phyloP scores from a whole-genome alignment of 2,113 vertebrate species.

The Heloderma charlesbogerti region DNA sequence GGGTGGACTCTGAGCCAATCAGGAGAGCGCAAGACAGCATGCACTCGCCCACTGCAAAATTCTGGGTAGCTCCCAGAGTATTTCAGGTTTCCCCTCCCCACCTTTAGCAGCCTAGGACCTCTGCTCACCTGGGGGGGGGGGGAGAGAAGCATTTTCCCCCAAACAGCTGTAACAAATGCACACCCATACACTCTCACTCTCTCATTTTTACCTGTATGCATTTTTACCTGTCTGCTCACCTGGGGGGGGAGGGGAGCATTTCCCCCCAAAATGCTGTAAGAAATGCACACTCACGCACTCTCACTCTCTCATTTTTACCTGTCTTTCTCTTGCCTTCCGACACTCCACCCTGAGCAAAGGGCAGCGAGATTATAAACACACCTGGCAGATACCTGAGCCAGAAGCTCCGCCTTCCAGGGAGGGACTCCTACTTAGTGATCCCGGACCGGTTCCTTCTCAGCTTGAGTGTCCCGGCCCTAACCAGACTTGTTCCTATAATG shows the following conservation, averaged over 20 bases:
- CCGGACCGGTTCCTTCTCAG: not conserved
- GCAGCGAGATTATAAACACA: not conserved
- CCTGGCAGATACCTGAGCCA: conserved; percentile 10
- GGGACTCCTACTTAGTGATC: not conserved
- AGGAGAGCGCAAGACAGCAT: not conserved
- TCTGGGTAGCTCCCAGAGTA: not conserved
- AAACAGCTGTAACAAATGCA: not conserved
- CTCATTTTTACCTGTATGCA: not conserved
- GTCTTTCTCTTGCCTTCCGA: not conserved
- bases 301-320: not conserved
- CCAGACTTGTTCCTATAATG: not conserved
- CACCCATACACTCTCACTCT: not conserved
- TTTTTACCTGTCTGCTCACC: not conserved
- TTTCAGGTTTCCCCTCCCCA: no score
- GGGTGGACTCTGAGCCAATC: no score
- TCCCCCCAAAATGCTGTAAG: not conserved
- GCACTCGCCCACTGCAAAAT: not conserved
- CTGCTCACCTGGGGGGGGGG: not conserved
- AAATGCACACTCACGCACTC: no score
- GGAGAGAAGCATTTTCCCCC: not conserved
- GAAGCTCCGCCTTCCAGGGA: conserved; percentile 10
- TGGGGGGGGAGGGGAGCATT: not conserved
- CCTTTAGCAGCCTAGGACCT: not conserved
- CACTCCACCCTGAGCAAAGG: conserved; percentile 22
- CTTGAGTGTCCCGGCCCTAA: not conserved